Percentiles rank a stretch among this genome's conserved stretches.
These are phyloP conservation scores for Cylloceria caligata DNA, from an alignment of 2,888 invertebrate genomes.

Conservation along the genomic window DNA sequence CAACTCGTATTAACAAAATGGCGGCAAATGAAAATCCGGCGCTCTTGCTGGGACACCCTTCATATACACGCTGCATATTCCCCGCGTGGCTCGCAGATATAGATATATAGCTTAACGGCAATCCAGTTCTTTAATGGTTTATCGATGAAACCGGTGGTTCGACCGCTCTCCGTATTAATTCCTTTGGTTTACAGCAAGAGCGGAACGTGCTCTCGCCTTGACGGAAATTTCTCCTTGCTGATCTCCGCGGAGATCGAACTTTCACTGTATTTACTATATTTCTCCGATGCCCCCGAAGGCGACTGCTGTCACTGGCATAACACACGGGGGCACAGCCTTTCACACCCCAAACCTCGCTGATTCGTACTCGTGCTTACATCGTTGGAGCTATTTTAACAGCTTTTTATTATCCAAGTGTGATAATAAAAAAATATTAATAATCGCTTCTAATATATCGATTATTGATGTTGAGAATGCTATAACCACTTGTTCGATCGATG, in stretches of 20 bases:
- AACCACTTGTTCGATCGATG: no score
- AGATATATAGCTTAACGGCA: conserved; percentile 5
- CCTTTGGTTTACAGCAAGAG: conserved; percentile 57
- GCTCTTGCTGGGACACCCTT: no score
- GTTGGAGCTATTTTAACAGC: background rate
- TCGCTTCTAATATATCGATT: no score
- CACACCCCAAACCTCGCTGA: background rate
- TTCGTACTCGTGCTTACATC: background rate
- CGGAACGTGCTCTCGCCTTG: conserved; percentile 48
- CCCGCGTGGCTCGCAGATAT: background rate
- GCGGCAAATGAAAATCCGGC: no score
- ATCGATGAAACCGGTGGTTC: conserved; percentile 45
- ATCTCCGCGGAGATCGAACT: conserved; percentile 66
- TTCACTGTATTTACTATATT: conserved; percentile 67
- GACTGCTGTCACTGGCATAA: conserved; percentile 28
- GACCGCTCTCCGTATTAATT: conserved; percentile 59
- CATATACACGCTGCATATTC: no score
- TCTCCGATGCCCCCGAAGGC: conserved; percentile 25
- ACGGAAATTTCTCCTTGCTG: conserved; percentile 68
- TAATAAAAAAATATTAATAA: no score
- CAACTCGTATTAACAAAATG: no score
- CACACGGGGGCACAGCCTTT: background rate
- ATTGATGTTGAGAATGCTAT: no score
- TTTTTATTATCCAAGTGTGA: no score
- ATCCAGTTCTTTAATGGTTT: conserved; percentile 60